These are phyloP conservation scores for Eurystomus gularis DNA, from an alignment of 2,113 vertebrate species.

Conservation along the genomic window DNA sequence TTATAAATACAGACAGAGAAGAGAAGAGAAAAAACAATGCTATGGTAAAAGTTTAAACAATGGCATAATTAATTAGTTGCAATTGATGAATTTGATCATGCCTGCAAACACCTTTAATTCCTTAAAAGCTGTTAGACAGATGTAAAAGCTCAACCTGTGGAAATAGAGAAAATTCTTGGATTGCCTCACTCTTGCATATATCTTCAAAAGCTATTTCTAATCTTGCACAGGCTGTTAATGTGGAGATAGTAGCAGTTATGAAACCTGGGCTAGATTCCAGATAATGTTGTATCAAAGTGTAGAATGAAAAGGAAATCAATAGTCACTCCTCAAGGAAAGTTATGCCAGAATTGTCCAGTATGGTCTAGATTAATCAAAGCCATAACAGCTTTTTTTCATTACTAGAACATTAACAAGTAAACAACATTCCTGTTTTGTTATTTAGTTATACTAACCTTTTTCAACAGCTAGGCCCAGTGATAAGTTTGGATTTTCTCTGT, in stretches of 20 bases:
- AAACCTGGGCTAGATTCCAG: conserved; percentile 62
- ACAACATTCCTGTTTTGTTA: conserved; percentile 70
- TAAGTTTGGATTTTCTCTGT: conserved; percentile 64
- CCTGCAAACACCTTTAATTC: conserved; percentile 48
- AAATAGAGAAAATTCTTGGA: conserved; percentile 49
- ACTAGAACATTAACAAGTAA: conserved; percentile 66
- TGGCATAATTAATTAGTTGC: not conserved
- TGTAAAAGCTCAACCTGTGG: conserved; percentile 56
- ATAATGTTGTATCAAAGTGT: conserved; percentile 63
- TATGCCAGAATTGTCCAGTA: conserved; percentile 43
- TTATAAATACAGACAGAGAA: not conserved
- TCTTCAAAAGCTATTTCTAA: conserved; percentile 60
- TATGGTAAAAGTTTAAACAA: not conserved
- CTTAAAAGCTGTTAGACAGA: conserved; percentile 21
- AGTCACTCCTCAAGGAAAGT: conserved; percentile 39
- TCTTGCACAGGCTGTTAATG: conserved; percentile 49
- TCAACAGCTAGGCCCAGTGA: conserved; percentile 42
- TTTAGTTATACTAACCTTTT: conserved; percentile 60
- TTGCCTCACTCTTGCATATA: conserved; percentile 36
- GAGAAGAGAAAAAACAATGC: not conserved
- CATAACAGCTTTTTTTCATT: conserved; percentile 67
- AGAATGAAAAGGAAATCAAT: conserved; percentile 71
- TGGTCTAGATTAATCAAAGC: conserved; percentile 54
- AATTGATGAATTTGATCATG: conserved; percentile 22
- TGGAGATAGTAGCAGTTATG: conserved; percentile 57